phyloP scores from a whole-genome alignment of 2,888 invertebrate genomes.

The Orthosia cruda region DNA sequence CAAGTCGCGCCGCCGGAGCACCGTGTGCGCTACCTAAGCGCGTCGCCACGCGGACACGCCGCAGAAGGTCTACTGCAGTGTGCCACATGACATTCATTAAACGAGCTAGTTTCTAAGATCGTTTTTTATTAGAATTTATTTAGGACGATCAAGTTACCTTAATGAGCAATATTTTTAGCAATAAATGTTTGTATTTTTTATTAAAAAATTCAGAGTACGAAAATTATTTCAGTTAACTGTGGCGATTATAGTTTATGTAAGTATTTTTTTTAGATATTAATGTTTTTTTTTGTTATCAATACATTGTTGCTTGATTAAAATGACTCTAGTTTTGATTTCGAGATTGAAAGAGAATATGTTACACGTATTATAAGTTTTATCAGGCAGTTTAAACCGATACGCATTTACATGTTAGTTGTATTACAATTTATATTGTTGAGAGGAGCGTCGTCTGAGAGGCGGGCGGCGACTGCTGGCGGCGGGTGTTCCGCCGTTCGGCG shows the following conservation, averaged over 20 bases:
- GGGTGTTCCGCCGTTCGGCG: neutral
- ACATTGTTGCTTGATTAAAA: neutral
- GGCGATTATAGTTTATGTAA: neutral
- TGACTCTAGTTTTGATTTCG: conserved; percentile 5
- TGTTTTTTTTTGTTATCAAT: neutral
- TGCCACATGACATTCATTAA: conserved; percentile 1
- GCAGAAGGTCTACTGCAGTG: conserved; percentile 47
- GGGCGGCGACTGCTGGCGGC: conserved; percentile 13
- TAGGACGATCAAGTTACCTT: neutral
- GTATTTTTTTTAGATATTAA: neutral
- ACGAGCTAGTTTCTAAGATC: neutral
- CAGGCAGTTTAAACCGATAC: conserved; percentile 13
- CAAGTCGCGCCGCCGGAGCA: neutral
- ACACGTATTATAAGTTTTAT: conserved; percentile 32
- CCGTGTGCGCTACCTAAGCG: conserved; percentile 32
- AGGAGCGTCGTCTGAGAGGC: conserved; percentile 22
- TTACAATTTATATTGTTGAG: conserved; percentile 58
- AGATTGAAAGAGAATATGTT: neutral
- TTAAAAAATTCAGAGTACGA: neutral
- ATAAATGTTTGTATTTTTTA: neutral
- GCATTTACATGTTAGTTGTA: conserved; percentile 45
- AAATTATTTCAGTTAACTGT: neutral
- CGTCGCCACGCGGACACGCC: conserved; percentile 5
- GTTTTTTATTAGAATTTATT: neutral
- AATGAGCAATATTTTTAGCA: neutral